Base-by-base conservation (phyloP, 1,140 invertebrate genomes). In the Drosophila mojavensis region DNA sequence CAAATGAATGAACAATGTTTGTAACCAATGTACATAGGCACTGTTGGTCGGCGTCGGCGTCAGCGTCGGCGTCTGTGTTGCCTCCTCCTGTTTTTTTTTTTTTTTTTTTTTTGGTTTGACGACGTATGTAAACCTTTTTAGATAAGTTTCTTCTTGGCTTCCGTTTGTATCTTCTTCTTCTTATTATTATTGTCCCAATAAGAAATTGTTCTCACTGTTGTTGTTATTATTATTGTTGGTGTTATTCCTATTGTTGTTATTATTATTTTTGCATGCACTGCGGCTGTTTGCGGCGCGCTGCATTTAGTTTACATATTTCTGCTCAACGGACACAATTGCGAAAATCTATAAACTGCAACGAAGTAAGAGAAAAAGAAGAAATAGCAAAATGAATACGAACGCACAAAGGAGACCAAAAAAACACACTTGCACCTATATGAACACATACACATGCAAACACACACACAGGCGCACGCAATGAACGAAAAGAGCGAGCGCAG, bases 341-440 rank as follows among this genome's bases (percentile, higher is more conserved):
- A 91, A 91, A 91, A 90, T 91, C 86, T 83, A 91, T 91, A 91
- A 91, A 91, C 90, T 91, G 90, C 85, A 91, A 91, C 78, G 81
- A 91, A 85, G 59, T 41, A 51, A 63, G 75, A 74, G 51, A 71
- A 65, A 71, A 63, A 68, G 43, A 77, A 62, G 56, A 53, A 43
- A 73, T 68, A 74, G 80, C 62, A 75, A 81, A 77, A 83, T 82
- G 78, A 86, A 86, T 80, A 78, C 59, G 78, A 62, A 77, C 58
- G 53, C 81, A 83, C 73, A 82, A 79, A 71, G 66, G 76, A 83
- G 69, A 72, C 83, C 79, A 56, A 86, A 80, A 80, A 88, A 88
- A 76, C 41, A 56, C 55, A 65, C 67, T 43, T 61, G 59, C 64
- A 60, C 63, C 50, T 15, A 56, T 47, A 65, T 60, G 28, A 58